Conservation (phyloP, 1,140 invertebrate species). For the Phortica variegata region DNA sequence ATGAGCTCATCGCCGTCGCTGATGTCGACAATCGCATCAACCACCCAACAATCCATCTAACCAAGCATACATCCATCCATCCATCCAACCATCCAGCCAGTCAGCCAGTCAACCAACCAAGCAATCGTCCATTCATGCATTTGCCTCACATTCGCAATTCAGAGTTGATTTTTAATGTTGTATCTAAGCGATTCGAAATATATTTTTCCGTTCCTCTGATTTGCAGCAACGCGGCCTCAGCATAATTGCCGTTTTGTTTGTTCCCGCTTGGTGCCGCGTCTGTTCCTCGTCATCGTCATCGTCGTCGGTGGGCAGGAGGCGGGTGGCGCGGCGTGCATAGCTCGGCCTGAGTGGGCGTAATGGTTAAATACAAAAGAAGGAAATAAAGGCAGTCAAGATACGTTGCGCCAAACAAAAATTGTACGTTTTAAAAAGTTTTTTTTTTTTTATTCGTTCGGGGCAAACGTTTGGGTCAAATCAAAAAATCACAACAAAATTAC, state of each 20-base stretch:
- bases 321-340: too few species aligned
- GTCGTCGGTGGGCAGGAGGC: too few species aligned
- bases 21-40: neutral
- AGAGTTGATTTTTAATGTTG: constrained; percentile 26
- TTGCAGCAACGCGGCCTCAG: constrained; percentile 49
- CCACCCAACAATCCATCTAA: neutral
- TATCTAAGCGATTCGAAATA: constrained; percentile 48
- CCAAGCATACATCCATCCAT: constrained; percentile 35
- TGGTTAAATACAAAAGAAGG: neutral
- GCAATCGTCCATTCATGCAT: constrained; percentile 26
- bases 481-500: constrained; percentile 53
- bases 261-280: neutral
- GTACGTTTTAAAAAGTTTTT: constrained; percentile 26
- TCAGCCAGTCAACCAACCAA: constrained; percentile 8
- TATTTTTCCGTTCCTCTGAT: constrained; percentile 20
- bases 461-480: constrained; percentile 48
- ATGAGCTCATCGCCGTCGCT: constrained; percentile 14
- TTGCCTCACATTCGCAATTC: neutral
- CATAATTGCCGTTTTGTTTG: constrained; percentile 51
- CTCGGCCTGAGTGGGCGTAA: constrained; percentile 7
- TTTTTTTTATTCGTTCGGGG: constrained; percentile 11
- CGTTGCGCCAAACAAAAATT: constrained; percentile 34
- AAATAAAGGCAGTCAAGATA: constrained; percentile 11
- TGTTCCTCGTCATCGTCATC: too few species aligned
- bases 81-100: constrained; percentile 10